Evolutionary conservation across 1,140 invertebrate species (phyloP), one percentile per base, ranked within the genome.

Genomic region (Phymastichus coffea): DNA sequence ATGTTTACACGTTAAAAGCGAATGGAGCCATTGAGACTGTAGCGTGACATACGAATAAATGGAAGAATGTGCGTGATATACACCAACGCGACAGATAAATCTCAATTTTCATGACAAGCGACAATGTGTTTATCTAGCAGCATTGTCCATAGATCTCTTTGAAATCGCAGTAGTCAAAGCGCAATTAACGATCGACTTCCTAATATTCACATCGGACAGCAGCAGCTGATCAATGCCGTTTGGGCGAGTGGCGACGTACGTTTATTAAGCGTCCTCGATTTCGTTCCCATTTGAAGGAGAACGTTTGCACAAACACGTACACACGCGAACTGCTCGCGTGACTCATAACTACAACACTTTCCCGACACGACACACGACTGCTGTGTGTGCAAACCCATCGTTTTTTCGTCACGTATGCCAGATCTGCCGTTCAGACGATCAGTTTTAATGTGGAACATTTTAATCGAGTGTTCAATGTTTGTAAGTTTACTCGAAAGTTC

Each of bases 181-280:
- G 33, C 25, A 49, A 48, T 60, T 54, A 54, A 54, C 40, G 17
- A 60, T 40, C 37, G 22, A 51, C 52, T 61, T 61, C 52, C 38
- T 55, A 60, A n/a, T 7, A 54, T 40, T 26, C 22, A 14, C n/a
- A n/a, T n/a, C n/a, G n/a, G n/a, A n/a, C n/a, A n/a, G n/a, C n/a
- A n/a, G n/a, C n/a, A n/a, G n/a, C n/a, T 54, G 25, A 68, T 65
- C 63, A 38, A 28, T 53, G 40, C 12, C 48, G 17, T 26, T 30
- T 28, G 30, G 54, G 49, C 43, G 54, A 47, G 33, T 38, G 57
- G n/a, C n/a, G n/a, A n/a, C 25, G 41, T 48, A n/a, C n/a, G 40
- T 47, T 40, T 44, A 58, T 58, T 52, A 60, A 52, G 14, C 22
- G 43, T 38, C 37, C 37, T 61, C 19, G 58, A 61, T 55, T 54